These are phyloP conservation scores for Eristalis pertinax DNA, from an alignment of 2,888 invertebrate species.

Conservation along the genomic window DNA sequence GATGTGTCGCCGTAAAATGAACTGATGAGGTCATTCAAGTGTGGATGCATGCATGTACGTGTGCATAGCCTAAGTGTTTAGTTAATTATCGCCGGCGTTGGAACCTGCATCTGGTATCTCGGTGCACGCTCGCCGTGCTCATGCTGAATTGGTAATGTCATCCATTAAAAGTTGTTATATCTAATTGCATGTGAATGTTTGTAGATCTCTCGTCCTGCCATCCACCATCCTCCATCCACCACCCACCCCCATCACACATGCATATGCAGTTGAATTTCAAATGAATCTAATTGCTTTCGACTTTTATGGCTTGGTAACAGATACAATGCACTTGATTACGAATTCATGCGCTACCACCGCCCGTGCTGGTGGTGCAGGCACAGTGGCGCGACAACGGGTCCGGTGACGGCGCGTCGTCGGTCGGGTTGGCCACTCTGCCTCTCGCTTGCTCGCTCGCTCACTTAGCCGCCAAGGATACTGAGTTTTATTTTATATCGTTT, in stretches of 20 bases:
- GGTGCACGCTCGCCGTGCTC: slow-evolving; percentile 7
- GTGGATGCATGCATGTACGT: background rate
- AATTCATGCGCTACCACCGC: slow-evolving; percentile 38
- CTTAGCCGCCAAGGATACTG: background rate
- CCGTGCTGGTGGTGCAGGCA: background rate
- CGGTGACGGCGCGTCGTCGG: background rate
- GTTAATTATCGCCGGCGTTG: slow-evolving; percentile 46
- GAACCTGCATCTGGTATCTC: slow-evolving; percentile 35
- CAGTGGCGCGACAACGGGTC: background rate
- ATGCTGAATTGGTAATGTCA: slow-evolving; percentile 63
- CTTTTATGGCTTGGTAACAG: slow-evolving; percentile 60
- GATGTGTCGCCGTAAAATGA: background rate
- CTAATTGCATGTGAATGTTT: slow-evolving; percentile 63
- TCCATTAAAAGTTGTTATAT: slow-evolving; percentile 69
- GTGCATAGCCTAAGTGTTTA: slow-evolving; percentile 31
- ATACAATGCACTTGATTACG: slow-evolving; percentile 69
- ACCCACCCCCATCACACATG: background rate
- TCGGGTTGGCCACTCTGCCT: background rate
- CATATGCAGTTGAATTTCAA: slow-evolving; percentile 56
- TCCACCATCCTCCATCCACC: background rate
- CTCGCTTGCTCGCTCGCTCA: background rate
- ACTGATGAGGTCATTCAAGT: slow-evolving; percentile 52
- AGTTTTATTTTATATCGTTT: slow-evolving; percentile 18
- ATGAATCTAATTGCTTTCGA: slow-evolving; percentile 68
- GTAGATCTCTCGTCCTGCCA: slow-evolving; percentile 19